These are phyloP conservation scores for Nothura maculosa DNA, from an alignment of 2,797 vertebrate species.

Conservation along the genomic window DNA sequence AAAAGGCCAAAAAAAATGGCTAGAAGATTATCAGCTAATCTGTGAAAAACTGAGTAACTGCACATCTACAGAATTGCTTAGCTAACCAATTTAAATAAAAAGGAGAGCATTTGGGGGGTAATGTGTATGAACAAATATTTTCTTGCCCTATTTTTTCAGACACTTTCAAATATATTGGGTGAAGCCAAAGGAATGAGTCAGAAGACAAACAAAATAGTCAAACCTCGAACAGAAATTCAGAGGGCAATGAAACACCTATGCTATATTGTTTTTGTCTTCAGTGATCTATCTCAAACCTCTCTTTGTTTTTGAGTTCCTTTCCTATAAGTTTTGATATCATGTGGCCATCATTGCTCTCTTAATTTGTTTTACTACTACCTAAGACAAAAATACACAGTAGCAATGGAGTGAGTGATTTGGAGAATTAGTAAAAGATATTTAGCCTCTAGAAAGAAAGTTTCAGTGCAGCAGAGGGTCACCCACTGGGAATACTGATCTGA, in stretches of 20 bases:
- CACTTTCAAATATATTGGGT: fast-evolving
- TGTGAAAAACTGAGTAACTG: neutral
- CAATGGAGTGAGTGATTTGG: neutral
- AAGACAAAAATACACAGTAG: neutral
- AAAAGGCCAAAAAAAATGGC: neutral
- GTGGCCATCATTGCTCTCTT: neutral
- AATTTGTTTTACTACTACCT: neutral
- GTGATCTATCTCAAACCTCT: neutral
- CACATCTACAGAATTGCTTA: neutral
- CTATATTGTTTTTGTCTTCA: neutral
- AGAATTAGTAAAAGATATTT: neutral
- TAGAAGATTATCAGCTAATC: neutral
- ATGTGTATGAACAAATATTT: neutral
- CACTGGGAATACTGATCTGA: neutral
- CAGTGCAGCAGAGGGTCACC: neutral
- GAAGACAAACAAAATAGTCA: neutral
- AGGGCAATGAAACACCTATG: neutral
- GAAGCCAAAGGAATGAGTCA: neutral
- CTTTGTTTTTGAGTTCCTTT: neutral
- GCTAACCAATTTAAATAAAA: neutral
- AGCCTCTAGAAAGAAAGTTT: neutral
- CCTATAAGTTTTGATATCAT: neutral
- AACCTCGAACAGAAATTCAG: neutral
- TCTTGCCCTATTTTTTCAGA: neutral
- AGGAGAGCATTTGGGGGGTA: neutral